Evolutionary conservation across 2,113 vertebrate genomes (phyloP), one percentile per base, ranked within the genome.

Genomic region (Chaetodon trifascialis): DNA sequence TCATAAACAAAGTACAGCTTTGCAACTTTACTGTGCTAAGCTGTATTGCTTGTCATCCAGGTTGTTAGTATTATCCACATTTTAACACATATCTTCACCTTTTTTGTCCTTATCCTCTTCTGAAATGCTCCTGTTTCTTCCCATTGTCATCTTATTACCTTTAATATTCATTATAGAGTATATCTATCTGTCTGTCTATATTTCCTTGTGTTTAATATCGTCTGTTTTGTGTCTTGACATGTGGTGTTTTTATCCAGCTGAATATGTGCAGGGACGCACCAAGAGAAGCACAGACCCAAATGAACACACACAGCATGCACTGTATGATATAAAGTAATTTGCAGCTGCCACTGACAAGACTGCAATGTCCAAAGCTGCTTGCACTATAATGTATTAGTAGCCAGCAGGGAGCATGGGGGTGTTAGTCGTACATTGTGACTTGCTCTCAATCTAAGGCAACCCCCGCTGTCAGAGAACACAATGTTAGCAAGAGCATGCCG

Each of bases 401-500:
- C 88, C 83, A 70, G 85, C 77, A 83, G 90, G 83, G 72, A 76
- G 52, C 81, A 52, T 1, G 70, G 77, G 70, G 71, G 71, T 78
- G 77, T 80, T 66, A 64, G 70, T 40, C 42, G 69, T 65, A 76
- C 70, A 65, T 83, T 66, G 76, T 75, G 89, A 83, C 84, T 90
- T 17, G 47, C 73, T 86, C 71, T 85, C 83, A 73, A 76, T 90
- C 88, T 87, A n/a, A 76, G 42, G 79, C 79, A 52, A 78, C 84
- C 59, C 79, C 30, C 0, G 70, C 85, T 91, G 85, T 83, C 74
- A 72, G 66, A 76, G 60, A 76, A 77, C 76, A 89, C 85, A 67
- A 73, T 79, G 70, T 80, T 89, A 87, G 85, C 90, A 69, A 42
- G 85, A 82, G 74, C 83, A 76, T 73, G 76, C 75, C 78, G 83